Conservation (phyloP, 2,797 vertebrate genomes). For the Onychomys leucogaster region DNA sequence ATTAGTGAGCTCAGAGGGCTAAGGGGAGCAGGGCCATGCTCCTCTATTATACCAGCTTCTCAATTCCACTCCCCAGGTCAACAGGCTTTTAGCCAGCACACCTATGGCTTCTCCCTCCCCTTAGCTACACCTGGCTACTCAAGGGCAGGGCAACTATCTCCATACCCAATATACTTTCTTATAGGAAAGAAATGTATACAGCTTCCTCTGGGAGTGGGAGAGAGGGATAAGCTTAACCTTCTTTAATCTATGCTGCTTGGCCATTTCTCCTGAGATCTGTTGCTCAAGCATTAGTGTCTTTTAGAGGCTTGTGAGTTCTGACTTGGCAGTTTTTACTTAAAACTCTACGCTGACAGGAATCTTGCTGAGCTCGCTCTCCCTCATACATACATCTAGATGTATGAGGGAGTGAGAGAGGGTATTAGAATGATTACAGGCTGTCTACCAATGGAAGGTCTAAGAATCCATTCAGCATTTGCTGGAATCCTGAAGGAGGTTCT, state of each 20-base stretch:
- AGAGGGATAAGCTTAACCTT: not conserved
- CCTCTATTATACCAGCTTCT: not conserved
- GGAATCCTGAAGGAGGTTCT: not conserved
- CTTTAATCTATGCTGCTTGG: not conserved
- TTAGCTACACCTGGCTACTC: not conserved
- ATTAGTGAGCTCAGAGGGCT: not conserved
- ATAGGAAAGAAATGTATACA: not conserved
- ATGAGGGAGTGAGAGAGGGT: not conserved
- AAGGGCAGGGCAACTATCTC: not conserved
- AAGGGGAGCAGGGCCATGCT: not conserved
- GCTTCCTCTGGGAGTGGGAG: not conserved
- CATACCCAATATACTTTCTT: not conserved
- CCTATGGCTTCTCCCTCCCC: not conserved
- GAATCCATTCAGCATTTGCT: not conserved
- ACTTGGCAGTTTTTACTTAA: not conserved
- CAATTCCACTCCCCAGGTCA: not conserved
- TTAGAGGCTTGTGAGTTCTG: not conserved
- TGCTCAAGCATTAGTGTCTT: not conserved
- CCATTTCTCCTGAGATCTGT: not conserved
- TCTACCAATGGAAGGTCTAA: not conserved
- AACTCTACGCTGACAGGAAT: not conserved
- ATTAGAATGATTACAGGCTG: not conserved
- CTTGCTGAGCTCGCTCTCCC: not conserved
- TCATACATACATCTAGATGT: not conserved
- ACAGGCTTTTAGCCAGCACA: not conserved